These are phyloP conservation scores for Syrmaticus mikado DNA, from an alignment of 2,113 vertebrate species.

Conservation along the genomic window DNA sequence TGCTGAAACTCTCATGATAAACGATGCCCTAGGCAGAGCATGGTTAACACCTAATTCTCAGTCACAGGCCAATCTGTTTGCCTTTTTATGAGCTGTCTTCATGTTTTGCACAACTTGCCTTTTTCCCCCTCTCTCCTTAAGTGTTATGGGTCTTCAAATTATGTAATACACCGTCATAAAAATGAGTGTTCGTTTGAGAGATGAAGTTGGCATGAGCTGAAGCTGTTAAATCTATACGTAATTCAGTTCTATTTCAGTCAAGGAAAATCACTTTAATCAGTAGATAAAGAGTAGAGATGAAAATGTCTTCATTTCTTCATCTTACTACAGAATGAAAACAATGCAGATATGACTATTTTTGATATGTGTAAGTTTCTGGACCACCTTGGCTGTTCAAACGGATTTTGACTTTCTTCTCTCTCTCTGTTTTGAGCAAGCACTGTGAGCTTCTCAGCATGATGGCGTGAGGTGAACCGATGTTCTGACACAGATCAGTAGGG, in stretches of 20 bases:
- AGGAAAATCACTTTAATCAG: not conserved
- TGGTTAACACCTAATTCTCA: slow-evolving; percentile 53
- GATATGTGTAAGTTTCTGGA: not conserved
- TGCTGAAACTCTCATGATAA: slow-evolving; percentile 46
- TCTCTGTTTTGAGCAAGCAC: not conserved
- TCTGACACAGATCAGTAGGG: not conserved
- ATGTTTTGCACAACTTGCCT: not conserved
- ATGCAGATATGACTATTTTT: not conserved
- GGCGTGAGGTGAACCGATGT: not conserved
- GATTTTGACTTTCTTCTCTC: not conserved
- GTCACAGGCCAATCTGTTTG: not conserved
- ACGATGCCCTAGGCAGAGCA: slow-evolving; percentile 39
- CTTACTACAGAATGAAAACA: not conserved
- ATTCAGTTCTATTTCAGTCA: not conserved
- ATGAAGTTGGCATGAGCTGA: not conserved
- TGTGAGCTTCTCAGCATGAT: not conserved
- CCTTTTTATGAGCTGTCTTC: slow-evolving; percentile 13
- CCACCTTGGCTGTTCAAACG: not conserved
- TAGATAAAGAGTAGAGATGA: not conserved
- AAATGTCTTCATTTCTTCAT: not conserved
- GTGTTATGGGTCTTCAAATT: not conserved
- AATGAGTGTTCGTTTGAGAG: not conserved
- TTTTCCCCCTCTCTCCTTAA: not conserved
- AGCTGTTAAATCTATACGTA: not conserved
- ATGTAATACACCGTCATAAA: not conserved